These are phyloP conservation scores for Peromyscus polionotus DNA, from an alignment of 2,113 vertebrate species.

Conservation along the genomic window DNA sequence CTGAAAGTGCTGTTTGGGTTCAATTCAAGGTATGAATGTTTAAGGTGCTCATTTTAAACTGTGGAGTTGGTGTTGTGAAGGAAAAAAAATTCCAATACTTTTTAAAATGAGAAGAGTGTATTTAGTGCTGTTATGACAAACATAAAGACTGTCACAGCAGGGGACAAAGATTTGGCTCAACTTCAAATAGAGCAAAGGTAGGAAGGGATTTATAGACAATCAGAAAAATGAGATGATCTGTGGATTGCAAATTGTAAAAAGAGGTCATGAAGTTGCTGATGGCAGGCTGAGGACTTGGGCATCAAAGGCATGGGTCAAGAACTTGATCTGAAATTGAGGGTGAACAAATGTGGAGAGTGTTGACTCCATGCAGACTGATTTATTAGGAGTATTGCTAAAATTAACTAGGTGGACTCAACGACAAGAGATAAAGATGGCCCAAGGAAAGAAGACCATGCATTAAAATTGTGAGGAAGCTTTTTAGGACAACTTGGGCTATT, in stretches of 20 bases:
- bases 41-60: background rate
- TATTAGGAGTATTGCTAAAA: background rate
- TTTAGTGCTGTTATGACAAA: background rate
- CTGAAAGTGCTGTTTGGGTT: background rate
- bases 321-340: background rate
- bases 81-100: slow-evolving; percentile 1
- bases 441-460: background rate
- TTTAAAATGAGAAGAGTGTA: background rate
- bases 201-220: background rate
- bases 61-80: background rate
- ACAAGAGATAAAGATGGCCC: background rate
- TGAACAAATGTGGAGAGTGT: background rate
- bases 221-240: background rate
- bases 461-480: background rate
- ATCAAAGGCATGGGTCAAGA: background rate
- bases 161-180: background rate
- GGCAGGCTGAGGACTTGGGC: background rate
- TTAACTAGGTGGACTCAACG: background rate
- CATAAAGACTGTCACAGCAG: background rate
- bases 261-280: background rate
- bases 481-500: background rate
- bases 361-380: background rate
- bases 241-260: background rate
- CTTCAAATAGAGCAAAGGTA: background rate
- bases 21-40: background rate